A percentile compares a stretch with the other conserved stretches of the same genome.
phyloP scores from a whole-genome alignment of 2,113 vertebrate species.

The Epinephelus cyanopodus region DNA sequence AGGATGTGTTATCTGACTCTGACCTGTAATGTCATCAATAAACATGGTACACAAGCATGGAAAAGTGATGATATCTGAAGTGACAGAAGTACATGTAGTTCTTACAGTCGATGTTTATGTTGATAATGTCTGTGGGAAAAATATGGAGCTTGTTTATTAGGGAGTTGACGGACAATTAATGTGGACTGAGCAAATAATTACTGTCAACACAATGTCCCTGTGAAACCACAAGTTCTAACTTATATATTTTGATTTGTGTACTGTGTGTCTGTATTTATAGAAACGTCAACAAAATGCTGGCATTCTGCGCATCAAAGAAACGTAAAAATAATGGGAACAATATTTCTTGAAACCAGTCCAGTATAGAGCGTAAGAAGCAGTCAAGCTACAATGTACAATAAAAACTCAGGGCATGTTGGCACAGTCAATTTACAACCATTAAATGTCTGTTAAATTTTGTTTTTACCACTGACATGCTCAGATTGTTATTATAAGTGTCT shows the following conservation, averaged over 20 bases:
- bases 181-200: not conserved
- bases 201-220: not conserved
- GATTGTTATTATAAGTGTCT: too few species aligned
- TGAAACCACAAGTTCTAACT: conserved; percentile 17
- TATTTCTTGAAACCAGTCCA: too few species aligned
- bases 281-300: too few species aligned
- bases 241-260: not conserved
- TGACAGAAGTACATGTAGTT: not conserved
- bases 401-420: too few species aligned
- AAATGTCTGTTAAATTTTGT: too few species aligned
- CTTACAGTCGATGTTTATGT: not conserved
- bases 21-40: not conserved
- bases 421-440: too few species aligned
- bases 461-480: too few species aligned
- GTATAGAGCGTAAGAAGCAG: too few species aligned
- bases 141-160: not conserved
- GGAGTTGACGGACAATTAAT: not conserved
- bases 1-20: conserved; percentile 28
- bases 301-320: too few species aligned
- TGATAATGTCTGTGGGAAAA: not conserved
- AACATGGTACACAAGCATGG: not conserved
- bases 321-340: too few species aligned
- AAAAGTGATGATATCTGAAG: not conserved
- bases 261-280: too few species aligned
- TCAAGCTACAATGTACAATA: too few species aligned